Percentiles rank a stretch among this genome's conserved stretches.
Evolutionary conservation across 2,113 vertebrate genomes (phyloP).

Genomic region (Mandrillus leucophaeus): DNA sequence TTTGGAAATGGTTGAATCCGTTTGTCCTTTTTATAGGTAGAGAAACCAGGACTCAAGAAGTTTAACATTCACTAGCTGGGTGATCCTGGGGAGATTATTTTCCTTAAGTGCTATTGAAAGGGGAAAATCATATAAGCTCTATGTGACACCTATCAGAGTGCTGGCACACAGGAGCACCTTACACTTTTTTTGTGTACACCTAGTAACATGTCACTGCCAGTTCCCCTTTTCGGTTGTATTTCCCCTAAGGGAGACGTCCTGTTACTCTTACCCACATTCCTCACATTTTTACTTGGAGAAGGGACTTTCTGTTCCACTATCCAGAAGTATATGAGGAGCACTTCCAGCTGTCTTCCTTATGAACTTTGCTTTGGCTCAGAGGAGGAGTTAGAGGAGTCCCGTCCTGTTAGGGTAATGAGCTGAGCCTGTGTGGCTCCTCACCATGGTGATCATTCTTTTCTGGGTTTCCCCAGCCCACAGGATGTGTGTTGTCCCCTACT

Average conservation of each 20-base stretch:
- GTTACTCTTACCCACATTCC: background rate
- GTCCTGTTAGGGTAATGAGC: too few relatives aligned
- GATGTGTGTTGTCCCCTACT: background rate
- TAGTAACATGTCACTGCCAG: too few relatives aligned
- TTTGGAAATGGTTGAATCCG: background rate
- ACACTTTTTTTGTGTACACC: background rate
- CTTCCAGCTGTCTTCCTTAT: background rate
- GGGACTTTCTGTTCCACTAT: background rate
- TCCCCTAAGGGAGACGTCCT: background rate
- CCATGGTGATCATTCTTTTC: background rate
- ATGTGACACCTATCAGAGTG: too few relatives aligned
- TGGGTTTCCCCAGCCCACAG: background rate
- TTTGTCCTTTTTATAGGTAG: background rate
- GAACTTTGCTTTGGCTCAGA: too few relatives aligned
- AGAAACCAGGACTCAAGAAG: background rate
- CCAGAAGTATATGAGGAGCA: too few relatives aligned
- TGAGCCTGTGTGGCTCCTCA: fast-evolving
- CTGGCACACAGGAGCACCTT: background rate
- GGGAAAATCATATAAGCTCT: background rate
- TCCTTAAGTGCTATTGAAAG: background rate
- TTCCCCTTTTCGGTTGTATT: background rate
- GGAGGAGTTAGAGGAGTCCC: background rate
- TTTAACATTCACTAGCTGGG: too few relatives aligned
- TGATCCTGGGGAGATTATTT: background rate
- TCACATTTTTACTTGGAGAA: background rate